Evolutionary conservation across 1,140 invertebrate genomes (phyloP), one percentile per base, ranked within the genome.

Genomic region (Danaus melanippus): DNA sequence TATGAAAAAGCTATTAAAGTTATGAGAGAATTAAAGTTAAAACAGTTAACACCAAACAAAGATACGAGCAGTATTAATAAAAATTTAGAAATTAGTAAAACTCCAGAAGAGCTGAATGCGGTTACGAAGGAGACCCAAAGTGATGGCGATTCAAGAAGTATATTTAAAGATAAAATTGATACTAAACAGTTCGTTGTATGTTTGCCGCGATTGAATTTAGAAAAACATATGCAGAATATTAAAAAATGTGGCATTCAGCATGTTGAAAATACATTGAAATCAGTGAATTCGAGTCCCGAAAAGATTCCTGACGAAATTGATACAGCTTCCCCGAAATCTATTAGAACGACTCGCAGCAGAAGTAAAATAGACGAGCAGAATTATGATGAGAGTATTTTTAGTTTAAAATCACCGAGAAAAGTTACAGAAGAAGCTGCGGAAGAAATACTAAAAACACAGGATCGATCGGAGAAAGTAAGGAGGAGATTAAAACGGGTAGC

Each of bases 1-100:
- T 84, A 78, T 66, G 72, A 80, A 55, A 84, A 84, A 45, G 80
- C 82, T 43, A 57, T 75, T 17, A 71, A 73, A 64, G 61, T 84
- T 12, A 74, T 82, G 66, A 56, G 66, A 8, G 71, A 82, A 66
- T 50, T 79, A 41, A 83, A 70, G 46, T 64, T 52, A 8, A 72
- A 32, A 32, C 21, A 32, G 21, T 32, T 32, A 32, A 32, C 21
- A 32, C 21, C 2, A 32, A 32, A 32, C 6, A 32, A 74, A 54
- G 57, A 71, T 56, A 63, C 56, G 3, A 60, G 39, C 43, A 8
- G 43, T 43, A 42, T 46, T 59, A 47, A 39, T 39, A 55, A 64
- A 62, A 50, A 8, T 45, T 12, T 42, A 42, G 44, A 50, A 21
- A 15, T 9, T 32, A 59, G 12, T 21, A 41, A 54, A 40, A 32